Evolutionary conservation across 2,113 vertebrate genomes (phyloP).

Genomic region (Sturnus vulgaris): DNA sequence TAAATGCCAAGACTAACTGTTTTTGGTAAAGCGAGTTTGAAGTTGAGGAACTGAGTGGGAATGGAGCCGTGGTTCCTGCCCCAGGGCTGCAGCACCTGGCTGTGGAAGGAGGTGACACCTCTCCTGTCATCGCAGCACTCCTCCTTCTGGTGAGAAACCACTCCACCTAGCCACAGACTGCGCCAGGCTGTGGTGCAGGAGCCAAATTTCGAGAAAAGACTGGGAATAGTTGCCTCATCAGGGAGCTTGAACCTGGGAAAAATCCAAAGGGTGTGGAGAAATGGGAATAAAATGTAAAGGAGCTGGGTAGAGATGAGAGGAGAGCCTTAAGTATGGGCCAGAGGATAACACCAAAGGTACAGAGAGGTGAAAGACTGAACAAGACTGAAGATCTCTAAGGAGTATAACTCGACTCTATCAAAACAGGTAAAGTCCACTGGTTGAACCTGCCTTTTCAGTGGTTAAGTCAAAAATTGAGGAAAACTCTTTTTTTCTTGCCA

Average conservation of each 20-base stretch:
- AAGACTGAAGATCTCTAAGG: neutral
- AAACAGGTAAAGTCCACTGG: neutral
- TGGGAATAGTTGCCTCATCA: neutral
- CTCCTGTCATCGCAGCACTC: neutral
- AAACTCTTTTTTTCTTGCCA: neutral
- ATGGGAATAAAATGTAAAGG: neutral
- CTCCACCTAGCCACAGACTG: accelerated
- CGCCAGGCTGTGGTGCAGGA: neutral
- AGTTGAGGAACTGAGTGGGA: neutral
- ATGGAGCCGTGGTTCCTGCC: neutral
- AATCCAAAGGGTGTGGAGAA: neutral
- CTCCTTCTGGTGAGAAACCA: neutral
- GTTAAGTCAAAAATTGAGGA: neutral
- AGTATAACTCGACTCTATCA: neutral
- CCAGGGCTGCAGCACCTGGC: accelerated
- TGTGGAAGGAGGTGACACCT: accelerated
- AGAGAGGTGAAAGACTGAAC: neutral
- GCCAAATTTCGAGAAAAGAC: neutral
- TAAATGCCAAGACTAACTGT: neutral
- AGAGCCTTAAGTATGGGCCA: neutral
- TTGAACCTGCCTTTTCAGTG: neutral
- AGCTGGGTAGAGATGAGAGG: neutral
- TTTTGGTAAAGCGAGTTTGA: accelerated
- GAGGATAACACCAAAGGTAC: neutral
- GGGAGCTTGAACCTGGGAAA: neutral